Evolutionary conservation across 1,140 invertebrate species (phyloP).

Genomic region (Zaprionus davidi): DNA sequence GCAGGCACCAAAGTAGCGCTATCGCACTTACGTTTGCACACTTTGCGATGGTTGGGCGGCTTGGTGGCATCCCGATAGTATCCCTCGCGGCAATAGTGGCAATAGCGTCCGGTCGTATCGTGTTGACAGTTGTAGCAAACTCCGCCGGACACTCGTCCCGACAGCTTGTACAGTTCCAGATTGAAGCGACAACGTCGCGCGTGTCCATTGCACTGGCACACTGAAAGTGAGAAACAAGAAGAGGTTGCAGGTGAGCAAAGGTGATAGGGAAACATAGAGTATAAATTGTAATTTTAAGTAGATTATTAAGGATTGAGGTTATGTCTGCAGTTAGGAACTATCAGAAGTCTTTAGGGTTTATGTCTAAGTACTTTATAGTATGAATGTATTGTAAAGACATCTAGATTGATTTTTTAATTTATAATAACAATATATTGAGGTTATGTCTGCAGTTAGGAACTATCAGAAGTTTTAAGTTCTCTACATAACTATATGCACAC

Average conservation of each 20-base stretch:
- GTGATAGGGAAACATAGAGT: neutral
- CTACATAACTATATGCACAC: no score
- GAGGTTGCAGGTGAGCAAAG: slow-evolving; percentile 3
- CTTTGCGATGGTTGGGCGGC: slow-evolving; percentile 94
- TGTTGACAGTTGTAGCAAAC: slow-evolving; percentile 96
- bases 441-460: no score
- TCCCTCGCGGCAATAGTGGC: slow-evolving; percentile 97
- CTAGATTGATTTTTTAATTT: no score
- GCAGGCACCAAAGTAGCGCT: no score
- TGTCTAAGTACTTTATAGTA: no score
- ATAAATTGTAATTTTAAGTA: neutral
- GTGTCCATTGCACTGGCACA: slow-evolving; percentile 97
- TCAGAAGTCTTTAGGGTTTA: neutral
- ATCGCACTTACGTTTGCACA: slow-evolving; percentile 93
- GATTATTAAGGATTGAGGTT: neutral
- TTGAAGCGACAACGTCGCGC: slow-evolving; percentile 96
- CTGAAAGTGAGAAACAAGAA: slow-evolving; percentile 86
- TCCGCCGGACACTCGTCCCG: slow-evolving; percentile 94
- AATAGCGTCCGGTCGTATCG: slow-evolving; percentile 95
- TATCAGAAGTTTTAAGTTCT: no score
- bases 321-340: neutral
- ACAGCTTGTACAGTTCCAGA: slow-evolving; percentile 97
- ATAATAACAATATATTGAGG: no score
- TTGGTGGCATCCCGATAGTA: slow-evolving; percentile 94
- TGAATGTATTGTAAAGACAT: no score